A percentile compares a stretch with the other conserved stretches of the same genome.
Conservation (phyloP, 1,140 invertebrate species). For the Orchesella cincta region DNA sequence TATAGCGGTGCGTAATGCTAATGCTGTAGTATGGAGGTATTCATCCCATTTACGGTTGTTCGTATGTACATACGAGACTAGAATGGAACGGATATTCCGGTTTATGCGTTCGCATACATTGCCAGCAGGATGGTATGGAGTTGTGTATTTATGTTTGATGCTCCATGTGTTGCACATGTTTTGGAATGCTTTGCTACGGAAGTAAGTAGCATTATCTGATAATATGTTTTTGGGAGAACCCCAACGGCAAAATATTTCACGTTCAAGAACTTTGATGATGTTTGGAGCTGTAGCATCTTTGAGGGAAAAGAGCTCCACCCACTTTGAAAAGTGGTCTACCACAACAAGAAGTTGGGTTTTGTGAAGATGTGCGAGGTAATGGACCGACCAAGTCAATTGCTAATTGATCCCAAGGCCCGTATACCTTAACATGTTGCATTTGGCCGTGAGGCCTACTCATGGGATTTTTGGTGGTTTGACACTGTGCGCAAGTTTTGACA, state of each 20-base stretch:
- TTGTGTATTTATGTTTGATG: conserved; percentile 46
- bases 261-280: conserved; percentile 43
- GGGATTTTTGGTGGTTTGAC: conserved; percentile 23
- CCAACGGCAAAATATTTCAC: conserved; percentile 51
- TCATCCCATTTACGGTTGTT: conserved; percentile 54
- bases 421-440: conserved; percentile 3
- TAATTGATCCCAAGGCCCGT: conserved; percentile 47
- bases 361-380: conserved; percentile 38
- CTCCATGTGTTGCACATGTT: conserved; percentile 32
- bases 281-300: conserved; percentile 24
- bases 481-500: conserved; percentile 3
- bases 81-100: conserved; percentile 55
- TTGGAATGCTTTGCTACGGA: conserved; percentile 38
- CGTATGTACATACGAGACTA: conserved; percentile 53
- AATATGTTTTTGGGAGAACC: conserved; percentile 49
- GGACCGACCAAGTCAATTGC: conserved; percentile 50
- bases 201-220: conserved; percentile 52
- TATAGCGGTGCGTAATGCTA: conserved; percentile 57
- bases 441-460: background rate
- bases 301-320: conserved; percentile 50
- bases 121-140: conserved; percentile 55
- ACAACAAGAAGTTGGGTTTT: conserved; percentile 47
- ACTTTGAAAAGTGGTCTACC: conserved; percentile 49
- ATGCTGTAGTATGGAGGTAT: conserved; percentile 54
- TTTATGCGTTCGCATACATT: conserved; percentile 58